Base-by-base conservation (phyloP, 2,888 invertebrate genomes). In the Eudasyphora cyanicolor region DNA sequence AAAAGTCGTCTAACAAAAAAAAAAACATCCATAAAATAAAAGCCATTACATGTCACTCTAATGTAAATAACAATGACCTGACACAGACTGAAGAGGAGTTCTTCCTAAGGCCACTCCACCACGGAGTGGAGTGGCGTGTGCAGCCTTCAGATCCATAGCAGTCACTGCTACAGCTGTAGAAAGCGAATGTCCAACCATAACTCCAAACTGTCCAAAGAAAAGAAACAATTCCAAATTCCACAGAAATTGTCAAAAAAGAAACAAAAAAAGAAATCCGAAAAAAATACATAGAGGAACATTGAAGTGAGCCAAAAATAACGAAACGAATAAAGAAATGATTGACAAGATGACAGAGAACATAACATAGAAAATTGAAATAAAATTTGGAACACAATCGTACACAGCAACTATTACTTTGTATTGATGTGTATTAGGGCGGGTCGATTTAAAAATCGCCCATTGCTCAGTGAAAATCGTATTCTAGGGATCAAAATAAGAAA, bases 361-460 rank as follows among this genome's bases (percentile, higher is more conserved):
- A 57, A 21, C 54, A 32, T n/a, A n/a, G n/a, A n/a, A 73, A 73
- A 60, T 57, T 42, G 38, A 73, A 73, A 73, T 57, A 73, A 57
- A 69, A 45, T 69, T n/a, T 45, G 24, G 57, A 57, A 10, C 57
- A 24, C 24, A 69, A 49, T 21, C n/a, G n/a, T n/a, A n/a, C n/a
- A n/a, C n/a, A n/a, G n/a, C n/a, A n/a, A n/a, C n/a, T n/a, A n/a
- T n/a, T n/a, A n/a, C n/a, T n/a, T n/a, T n/a, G n/a, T n/a, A n/a
- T n/a, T n/a, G n/a, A n/a, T n/a, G n/a, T n/a, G n/a, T n/a, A n/a
- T n/a, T n/a, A n/a, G n/a, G n/a, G n/a, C n/a, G n/a, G n/a, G n/a
- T n/a, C n/a, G n/a, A n/a, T n/a, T n/a, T n/a, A n/a, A n/a, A n/a
- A n/a, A n/a, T n/a, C n/a, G n/a, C n/a, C n/a, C n/a, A n/a, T n/a